Base-by-base conservation (phyloP, 2,797 vertebrate species). In the Platyrinchus mystaceus region DNA sequence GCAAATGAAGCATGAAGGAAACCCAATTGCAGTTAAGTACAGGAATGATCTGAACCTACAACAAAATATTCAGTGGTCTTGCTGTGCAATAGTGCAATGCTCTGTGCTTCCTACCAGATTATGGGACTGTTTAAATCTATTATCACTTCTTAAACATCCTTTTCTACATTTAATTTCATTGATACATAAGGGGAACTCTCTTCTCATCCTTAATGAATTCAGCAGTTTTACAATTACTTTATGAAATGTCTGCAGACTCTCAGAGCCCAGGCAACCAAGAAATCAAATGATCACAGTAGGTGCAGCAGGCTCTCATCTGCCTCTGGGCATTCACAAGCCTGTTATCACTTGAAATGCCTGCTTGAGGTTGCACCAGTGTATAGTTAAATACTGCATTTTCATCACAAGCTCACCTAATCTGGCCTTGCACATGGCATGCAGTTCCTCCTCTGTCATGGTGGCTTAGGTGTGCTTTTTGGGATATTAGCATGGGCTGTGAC, bases 1-100 rank as follows among this genome's bases (percentile, higher is more conserved):
- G 85, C 28, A 96, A 96, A 95, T 76, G 84, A 92, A 94, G 76
- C 79, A 74, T 80, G 68, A 96, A 94, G 53, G n/a, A 91, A 96
- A 93, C 9, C 27, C 30, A 95, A 87, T 81, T 96, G 91, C 74
- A 78, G 60, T 47, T 60, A 74, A 93, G 58, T 70, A 76, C 23
- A 67, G 46, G 77, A 69, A 94, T 44, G 43, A 89, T 84, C 55
- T 79, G 36, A 94, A 93, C 89, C 50, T 41, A 53, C 47, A 87
- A 87, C 71, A 83, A 70, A 85, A 74, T 64, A 64, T 41, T 56
- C 89, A 92, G 75, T 64, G 73, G 68, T 84, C 93, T 79, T 59
- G 71, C 91, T 87, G 75, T 34, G 83, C 6, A 7, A 8, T 19
- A 68, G 64, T 24, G 53, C 47, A 85, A 55, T 39, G 80, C 49